Evolutionary conservation across 1,140 invertebrate genomes (phyloP).

Genomic region (Chrysoperla carnea): DNA sequence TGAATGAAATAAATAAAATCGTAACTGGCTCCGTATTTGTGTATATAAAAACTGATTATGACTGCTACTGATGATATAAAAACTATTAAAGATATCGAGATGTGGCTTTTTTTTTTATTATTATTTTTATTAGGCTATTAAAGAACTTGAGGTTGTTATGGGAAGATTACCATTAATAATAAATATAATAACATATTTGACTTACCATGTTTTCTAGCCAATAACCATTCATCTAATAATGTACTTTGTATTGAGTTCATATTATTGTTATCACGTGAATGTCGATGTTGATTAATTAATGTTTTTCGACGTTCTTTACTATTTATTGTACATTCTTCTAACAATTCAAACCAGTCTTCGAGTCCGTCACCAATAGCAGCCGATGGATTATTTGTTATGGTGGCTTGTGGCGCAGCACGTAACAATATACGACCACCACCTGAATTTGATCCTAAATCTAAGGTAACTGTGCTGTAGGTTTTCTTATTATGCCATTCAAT

Average conservation of each 20-base stretch:
- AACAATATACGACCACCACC: slow-evolving; percentile 37
- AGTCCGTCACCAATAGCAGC: slow-evolving; percentile 25
- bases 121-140: too few relatives aligned
- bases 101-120: too few relatives aligned
- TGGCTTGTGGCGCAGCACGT: slow-evolving; percentile 18
- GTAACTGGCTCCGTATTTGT: too few relatives aligned
- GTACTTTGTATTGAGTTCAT: slow-evolving; percentile 21
- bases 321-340: slow-evolving; percentile 38
- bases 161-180: too few relatives aligned
- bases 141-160: too few relatives aligned
- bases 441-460: slow-evolving; percentile 22
- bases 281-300: slow-evolving; percentile 28
- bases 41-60: too few relatives aligned
- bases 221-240: slow-evolving; percentile 28
- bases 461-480: slow-evolving; percentile 35
- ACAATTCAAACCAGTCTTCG: slow-evolving; percentile 40
- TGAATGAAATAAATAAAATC: too few relatives aligned
- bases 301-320: slow-evolving; percentile 36
- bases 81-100: too few relatives aligned
- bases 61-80: too few relatives aligned
- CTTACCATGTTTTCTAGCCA: slow-evolving; percentile 23
- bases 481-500: slow-evolving; percentile 44
- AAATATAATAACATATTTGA: too few relatives aligned
- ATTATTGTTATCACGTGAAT: slow-evolving; percentile 19
- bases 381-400: background rate